Percentiles rank a stretch among this genome's conserved stretches.
phyloP scores from a whole-genome alignment of 1,140 invertebrate species.

The Ips nitidus region DNA sequence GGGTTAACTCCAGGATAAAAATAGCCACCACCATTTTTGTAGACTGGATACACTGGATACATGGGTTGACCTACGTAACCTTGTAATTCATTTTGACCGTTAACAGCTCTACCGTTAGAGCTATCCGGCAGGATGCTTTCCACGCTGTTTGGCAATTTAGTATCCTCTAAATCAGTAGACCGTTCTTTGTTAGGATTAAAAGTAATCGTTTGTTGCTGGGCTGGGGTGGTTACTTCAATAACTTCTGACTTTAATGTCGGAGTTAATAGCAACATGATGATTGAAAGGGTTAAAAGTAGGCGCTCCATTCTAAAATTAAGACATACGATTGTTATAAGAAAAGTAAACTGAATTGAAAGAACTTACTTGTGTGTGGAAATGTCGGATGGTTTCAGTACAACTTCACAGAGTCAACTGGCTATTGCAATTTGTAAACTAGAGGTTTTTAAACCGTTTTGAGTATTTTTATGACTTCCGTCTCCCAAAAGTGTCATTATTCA shows the following conservation, averaged over 20 bases:
- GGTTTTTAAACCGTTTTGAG: neutral
- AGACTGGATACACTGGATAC: conserved; percentile 17
- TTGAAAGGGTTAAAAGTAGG: neutral
- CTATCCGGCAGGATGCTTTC: conserved; percentile 10
- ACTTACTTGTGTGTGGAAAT: neutral
- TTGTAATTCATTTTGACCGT: conserved; percentile 5
- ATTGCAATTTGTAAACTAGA: too few species aligned
- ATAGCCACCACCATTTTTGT: conserved; percentile 8
- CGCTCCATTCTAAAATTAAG: neutral
- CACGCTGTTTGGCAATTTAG: neutral
- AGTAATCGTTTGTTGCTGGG: neutral
- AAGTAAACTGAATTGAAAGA: neutral
- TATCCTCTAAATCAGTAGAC: neutral
- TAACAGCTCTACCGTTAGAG: neutral
- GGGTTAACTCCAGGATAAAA: conserved; percentile 21
- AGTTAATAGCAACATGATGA: neutral
- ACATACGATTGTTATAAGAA: too few species aligned
- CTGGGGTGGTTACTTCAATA: neutral
- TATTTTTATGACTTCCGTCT: conserved; percentile 1
- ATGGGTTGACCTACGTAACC: conserved; percentile 18
- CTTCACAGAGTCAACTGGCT: neutral
- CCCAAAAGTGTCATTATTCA: too few species aligned
- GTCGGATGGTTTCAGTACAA: neutral
- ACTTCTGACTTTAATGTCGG: neutral
- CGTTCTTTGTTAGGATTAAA: conserved; percentile 7